Base-by-base conservation (phyloP, 2,888 invertebrate genomes). In the Rosalia funebris region DNA sequence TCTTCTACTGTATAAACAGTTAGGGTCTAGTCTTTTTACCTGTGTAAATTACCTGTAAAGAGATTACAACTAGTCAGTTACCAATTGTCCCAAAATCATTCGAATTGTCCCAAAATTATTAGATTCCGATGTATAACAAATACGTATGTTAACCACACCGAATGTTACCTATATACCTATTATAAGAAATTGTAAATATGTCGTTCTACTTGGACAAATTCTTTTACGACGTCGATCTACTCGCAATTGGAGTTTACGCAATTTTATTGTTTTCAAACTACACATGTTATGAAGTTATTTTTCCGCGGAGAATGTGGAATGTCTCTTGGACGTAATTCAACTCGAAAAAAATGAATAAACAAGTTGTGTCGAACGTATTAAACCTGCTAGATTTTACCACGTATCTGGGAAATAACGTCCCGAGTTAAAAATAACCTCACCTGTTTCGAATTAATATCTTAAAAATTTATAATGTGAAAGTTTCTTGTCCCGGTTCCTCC, bases 391-490 rank as follows among this genome's bases (percentile, higher is more conserved):
- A 10, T 32, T 31, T 53, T 42, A 32, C 53, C 41, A 32, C 41
- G 42, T 15, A 53, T 31, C 42, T 50, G 50, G 53, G 42, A 32
- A 53, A 53, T 42, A 25, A 42, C 53, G 32, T 32, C 32, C 25
- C 17, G 10, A 12, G 14, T 2, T 39, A 31, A 45, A 45, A 45
- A 36, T 52, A 45, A n/a, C 54, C 47, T 47, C 59, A 60, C 59
- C 54, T 60, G 59, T 60, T 60, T 36, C 34, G 42, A 46, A 54
- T 54, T 47, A 59, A 54, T 31, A 44, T 19, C 10, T 31, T 17
- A 47, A 60, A 46, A 55, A 48, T 53, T 48, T n/a, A n/a, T n/a
- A 48, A 60, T 44, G 59, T 54, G 54, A 54, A 60, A 54, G 59
- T 54, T 54, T 54, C 52, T 46, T 46, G 32, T 46, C 32, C 20